Conservation (phyloP, 2,797 vertebrate species). For the Eulemur mongoz region DNA sequence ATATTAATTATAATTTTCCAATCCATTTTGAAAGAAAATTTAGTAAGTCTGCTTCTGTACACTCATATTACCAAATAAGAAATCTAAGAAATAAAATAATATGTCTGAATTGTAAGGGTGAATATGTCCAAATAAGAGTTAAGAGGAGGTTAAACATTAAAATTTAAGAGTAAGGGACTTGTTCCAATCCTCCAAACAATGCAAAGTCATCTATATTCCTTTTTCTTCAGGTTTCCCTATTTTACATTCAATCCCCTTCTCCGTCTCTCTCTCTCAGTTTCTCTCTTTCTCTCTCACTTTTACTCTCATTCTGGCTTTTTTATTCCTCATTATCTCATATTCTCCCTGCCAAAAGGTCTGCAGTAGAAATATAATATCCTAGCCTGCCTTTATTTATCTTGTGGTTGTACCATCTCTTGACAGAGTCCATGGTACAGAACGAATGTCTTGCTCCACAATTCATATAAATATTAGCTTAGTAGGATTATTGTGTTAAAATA, state of each 20-base stretch:
- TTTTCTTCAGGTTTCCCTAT: not conserved
- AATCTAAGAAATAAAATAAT: not conserved
- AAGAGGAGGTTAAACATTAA: not conserved
- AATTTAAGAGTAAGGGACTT: not conserved
- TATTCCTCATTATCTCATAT: not conserved
- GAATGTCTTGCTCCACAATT: conserved; percentile 35
- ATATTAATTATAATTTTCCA: not conserved
- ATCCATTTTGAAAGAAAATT: not conserved
- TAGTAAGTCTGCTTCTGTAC: not conserved
- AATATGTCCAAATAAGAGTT: not conserved
- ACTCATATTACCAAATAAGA: not conserved
- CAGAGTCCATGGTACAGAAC: conserved; percentile 57
- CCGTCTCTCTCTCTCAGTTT: not conserved
- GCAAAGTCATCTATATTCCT: not conserved
- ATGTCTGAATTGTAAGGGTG: not conserved
- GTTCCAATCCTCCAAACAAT: not conserved
- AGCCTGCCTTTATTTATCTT: not conserved
- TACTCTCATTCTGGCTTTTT: not conserved
- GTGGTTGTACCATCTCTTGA: not conserved
- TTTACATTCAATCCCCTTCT: not conserved
- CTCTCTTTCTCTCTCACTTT: not conserved
- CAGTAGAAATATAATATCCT: conserved; percentile 47
- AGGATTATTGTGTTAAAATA: conserved; percentile 2
- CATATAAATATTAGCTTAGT: conserved; percentile 23
- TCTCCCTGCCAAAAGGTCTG: not conserved